Conservation (phyloP, 2,888 invertebrate genomes). For the Parelbella ahira region DNA sequence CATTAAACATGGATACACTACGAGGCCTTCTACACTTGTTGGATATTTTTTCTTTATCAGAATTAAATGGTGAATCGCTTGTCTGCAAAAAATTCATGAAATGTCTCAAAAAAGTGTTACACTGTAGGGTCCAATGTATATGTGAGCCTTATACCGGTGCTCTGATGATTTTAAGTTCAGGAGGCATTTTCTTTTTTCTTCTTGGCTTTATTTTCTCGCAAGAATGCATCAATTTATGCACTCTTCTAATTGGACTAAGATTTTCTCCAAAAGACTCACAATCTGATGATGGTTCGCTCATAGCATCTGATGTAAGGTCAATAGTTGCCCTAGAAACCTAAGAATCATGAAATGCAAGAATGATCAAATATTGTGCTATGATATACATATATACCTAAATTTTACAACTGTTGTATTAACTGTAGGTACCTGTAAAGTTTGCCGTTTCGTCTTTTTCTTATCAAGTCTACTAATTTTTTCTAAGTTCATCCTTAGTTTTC, state of each 20-base stretch:
- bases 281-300: conserved; percentile 83
- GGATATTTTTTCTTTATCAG: conserved; percentile 62
- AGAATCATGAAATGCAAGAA: conserved; percentile 27
- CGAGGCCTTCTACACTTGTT: conserved; percentile 60
- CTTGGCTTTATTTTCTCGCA: conserved; percentile 59
- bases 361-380: too few relatives aligned
- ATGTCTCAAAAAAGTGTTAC: too few relatives aligned
- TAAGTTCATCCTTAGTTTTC: conserved; percentile 56
- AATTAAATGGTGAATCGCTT: conserved; percentile 72
- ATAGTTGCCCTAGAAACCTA: conserved; percentile 81
- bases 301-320: conserved; percentile 84
- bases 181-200: conserved; percentile 77
- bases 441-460: conserved; percentile 71
- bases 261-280: conserved; percentile 76
- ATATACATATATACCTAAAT: too few relatives aligned
- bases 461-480: conserved; percentile 70
- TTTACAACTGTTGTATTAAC: too few relatives aligned
- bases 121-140: too few relatives aligned
- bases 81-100: conserved; percentile 60
- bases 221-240: conserved; percentile 63
- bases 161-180: conserved; percentile 71
- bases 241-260: conserved; percentile 66
- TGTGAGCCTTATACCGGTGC: too few relatives aligned
- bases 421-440: conserved; percentile 82
- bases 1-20: conserved; percentile 71